Base-by-base conservation (phyloP, 2,113 vertebrate genomes). In the Eleginops maclovinus region DNA sequence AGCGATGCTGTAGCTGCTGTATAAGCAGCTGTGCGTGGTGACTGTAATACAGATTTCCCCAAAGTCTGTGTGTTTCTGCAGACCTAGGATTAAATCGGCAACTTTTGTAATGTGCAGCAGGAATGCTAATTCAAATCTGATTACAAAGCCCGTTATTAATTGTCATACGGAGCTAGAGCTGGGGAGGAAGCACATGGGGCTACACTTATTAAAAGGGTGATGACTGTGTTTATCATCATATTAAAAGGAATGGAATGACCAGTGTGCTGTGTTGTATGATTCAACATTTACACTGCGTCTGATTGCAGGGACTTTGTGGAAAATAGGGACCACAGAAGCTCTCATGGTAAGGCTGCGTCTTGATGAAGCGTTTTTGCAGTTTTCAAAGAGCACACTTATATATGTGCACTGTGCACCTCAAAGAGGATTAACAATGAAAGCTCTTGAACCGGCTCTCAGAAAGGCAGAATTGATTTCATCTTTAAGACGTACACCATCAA, bases 81-180 rank as follows among this genome's bases (percentile, higher is more conserved):
- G 68, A 88, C 66, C 79, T 66, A 58, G 74, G 83, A 83, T 83
- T 75, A 88, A 90, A 89, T 89, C 89, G 81, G 83, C 83, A 81
- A 75, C 73, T 91, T 90, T 86, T 89, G 69, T 77, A 75, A 78
- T 74, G 72, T 86, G 82, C 81, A 75, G 79, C 54, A 56, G 75
- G 72, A 88, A 85, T 65, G 71, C 84, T 88, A 87, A 92, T 91
- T 85, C 84, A 80, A 77, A 50, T 40, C 50, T 41, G 67, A 72
- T 81, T 70, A 75, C 63, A 77, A 85, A 80, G 71, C 43, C 60
- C 82, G 66, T 82, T 65, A 28, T 82, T 69, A 72, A 43, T 75
- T 81, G 73, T 80, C 65, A 67, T 56, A 74, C 31, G 22, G 40
- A 68, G 50, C 31, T 44, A 61, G 51, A 68, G 69, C 28, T 50